Conservation (phyloP, 2,888 invertebrate species). For the Andrena chrysosceles region DNA sequence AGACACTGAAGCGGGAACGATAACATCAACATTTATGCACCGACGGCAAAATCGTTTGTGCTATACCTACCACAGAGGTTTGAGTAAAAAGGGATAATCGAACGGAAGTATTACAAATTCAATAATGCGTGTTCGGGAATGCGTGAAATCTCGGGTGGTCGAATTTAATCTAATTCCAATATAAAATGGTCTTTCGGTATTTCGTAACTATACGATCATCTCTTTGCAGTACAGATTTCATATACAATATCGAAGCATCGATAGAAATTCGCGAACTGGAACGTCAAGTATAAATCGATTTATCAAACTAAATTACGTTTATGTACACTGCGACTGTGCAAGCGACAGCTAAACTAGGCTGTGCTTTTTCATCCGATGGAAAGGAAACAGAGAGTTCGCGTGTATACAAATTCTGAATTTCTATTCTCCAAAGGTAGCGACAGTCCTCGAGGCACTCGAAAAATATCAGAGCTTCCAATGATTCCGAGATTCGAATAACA, state of each 20-base stretch:
- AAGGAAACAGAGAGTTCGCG: constrained; percentile 5
- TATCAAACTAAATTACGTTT: not conserved
- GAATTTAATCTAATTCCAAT: constrained; percentile 29
- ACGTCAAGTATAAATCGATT: not conserved
- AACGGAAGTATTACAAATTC: constrained; percentile 32
- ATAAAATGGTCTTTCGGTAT: constrained; percentile 9
- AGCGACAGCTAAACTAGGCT: not conserved
- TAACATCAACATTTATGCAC: not conserved
- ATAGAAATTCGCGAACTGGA: not conserved
- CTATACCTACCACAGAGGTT: not conserved
- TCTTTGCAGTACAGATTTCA: constrained; percentile 1
- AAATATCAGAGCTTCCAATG: constrained; percentile 4
- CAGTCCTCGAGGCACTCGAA: constrained; percentile 7
- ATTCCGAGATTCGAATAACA: constrained; percentile 29
- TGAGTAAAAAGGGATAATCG: not conserved
- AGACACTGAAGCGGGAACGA: not conserved
- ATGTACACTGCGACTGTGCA: not conserved
- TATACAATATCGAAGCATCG: not conserved
- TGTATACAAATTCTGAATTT: not conserved
- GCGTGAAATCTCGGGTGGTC: not conserved
- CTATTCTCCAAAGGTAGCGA: not conserved
- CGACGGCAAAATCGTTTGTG: not conserved
- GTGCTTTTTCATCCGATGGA: not conserved
- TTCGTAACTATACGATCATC: not conserved
- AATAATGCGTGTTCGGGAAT: constrained; percentile 13